phyloP scores from a whole-genome alignment of 2,797 vertebrate species.

The Margarornis squamiger region DNA sequence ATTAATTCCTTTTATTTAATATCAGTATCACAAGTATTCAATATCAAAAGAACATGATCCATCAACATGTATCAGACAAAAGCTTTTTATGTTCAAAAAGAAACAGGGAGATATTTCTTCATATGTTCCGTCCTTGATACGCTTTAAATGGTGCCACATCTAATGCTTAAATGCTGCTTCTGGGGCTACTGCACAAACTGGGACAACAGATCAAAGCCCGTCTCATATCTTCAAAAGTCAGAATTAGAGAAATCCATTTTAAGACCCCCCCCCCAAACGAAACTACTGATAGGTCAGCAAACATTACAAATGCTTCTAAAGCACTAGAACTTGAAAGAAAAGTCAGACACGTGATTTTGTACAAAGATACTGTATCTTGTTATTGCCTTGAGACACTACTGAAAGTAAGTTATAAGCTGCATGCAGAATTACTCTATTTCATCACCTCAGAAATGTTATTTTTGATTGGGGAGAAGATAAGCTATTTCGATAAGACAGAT shows the following conservation, averaged over 20 bases:
- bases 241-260: slow-evolving; percentile 43
- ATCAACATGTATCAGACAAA: slow-evolving; percentile 34
- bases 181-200: background rate
- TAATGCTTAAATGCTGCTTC: slow-evolving; percentile 11
- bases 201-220: slow-evolving; percentile 53
- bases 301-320: slow-evolving; percentile 30
- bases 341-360: slow-evolving; percentile 10
- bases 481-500: background rate
- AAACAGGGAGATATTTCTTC: background rate
- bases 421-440: slow-evolving; percentile 24
- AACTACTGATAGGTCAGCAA: slow-evolving; percentile 45
- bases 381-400: slow-evolving; percentile 15
- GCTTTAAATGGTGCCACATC: background rate
- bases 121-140: background rate
- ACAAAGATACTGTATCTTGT: slow-evolving; percentile 8
- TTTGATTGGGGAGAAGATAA: slow-evolving; percentile 4
- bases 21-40: slow-evolving; percentile 8
- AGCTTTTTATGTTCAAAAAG: slow-evolving; percentile 12
- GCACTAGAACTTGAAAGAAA: slow-evolving; percentile 44
- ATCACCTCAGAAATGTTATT: background rate
- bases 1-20: slow-evolving; percentile 37
- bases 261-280: background rate
- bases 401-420: background rate
- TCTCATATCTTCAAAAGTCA: slow-evolving; percentile 41
- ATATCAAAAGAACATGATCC: slow-evolving; percentile 11